Conservation (phyloP, 2,113 vertebrate species). For the Bubo blakistoni region DNA sequence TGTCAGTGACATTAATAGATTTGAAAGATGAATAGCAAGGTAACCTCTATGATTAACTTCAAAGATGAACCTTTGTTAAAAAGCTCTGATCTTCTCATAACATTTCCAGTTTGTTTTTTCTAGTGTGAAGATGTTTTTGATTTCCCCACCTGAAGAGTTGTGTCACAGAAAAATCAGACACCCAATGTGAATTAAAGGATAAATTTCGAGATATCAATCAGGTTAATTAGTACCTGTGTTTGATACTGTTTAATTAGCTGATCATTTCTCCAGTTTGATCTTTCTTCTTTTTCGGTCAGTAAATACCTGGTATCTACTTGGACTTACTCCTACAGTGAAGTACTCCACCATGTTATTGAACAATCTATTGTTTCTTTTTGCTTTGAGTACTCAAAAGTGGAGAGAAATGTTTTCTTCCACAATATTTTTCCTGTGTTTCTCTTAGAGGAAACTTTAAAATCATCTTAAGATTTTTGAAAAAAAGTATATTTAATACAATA, state of each 20-base stretch:
- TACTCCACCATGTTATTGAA: not conserved
- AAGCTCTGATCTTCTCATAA: not conserved
- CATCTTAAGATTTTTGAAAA: rapidly evolving
- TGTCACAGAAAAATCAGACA: not conserved
- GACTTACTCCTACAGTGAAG: not conserved
- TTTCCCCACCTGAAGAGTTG: not conserved
- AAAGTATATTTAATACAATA: not conserved
- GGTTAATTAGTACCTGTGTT: not conserved
- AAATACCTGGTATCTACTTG: not conserved
- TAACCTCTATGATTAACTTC: not conserved
- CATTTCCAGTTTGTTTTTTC: not conserved
- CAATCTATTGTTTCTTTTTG: not conserved
- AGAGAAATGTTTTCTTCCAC: not conserved
- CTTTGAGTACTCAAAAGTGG: not conserved
- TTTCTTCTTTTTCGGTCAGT: not conserved
- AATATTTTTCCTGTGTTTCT: not conserved
- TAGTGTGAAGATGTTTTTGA: not conserved
- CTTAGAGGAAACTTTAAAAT: not conserved
- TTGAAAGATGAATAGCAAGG: not conserved
- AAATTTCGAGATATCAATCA: not conserved
- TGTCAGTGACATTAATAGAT: not conserved
- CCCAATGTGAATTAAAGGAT: not conserved
- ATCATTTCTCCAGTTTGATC: not conserved
- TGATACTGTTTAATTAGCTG: not conserved
- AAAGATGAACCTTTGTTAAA: not conserved